Conservation (phyloP, 1,140 invertebrate genomes). For the Ooceraea biroi region DNA sequence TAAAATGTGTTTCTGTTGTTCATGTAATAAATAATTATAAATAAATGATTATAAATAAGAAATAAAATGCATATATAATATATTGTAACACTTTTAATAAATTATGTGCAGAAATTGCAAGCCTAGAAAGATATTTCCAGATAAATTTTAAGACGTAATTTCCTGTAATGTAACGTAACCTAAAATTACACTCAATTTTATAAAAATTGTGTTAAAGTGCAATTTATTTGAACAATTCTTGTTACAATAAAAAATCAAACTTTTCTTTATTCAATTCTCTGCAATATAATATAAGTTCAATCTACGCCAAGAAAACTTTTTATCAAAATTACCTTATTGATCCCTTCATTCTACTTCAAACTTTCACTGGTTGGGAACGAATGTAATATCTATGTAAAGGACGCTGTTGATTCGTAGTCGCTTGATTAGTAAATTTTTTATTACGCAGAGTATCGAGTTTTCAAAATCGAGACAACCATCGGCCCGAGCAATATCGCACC, state of each 20-base stretch:
- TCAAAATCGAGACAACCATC: background rate
- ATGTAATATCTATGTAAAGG: background rate
- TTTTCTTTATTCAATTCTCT: background rate
- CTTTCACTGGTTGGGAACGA: background rate
- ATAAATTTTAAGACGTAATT: no score
- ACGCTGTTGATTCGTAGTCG: background rate
- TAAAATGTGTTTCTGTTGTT: no score
- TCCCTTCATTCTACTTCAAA: conserved; percentile 9
- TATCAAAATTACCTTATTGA: conserved; percentile 23
- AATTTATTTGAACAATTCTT: conserved; percentile 4
- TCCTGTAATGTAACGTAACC: background rate
- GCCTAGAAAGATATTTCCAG: background rate
- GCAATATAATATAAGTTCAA: background rate
- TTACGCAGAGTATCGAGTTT: conserved; percentile 1
- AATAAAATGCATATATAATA: background rate
- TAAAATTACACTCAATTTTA: background rate
- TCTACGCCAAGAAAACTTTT: conserved; percentile 19
- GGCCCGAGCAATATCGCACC: background rate
- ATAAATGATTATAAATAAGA: no score
- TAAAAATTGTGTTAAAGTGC: background rate
- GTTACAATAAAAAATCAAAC: background rate
- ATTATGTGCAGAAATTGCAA: background rate
- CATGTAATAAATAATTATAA: no score
- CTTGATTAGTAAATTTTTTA: background rate
- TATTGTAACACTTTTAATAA: background rate